phyloP scores from a whole-genome alignment of 2,113 vertebrate species.

The Erythrolamprus reginae region DNA sequence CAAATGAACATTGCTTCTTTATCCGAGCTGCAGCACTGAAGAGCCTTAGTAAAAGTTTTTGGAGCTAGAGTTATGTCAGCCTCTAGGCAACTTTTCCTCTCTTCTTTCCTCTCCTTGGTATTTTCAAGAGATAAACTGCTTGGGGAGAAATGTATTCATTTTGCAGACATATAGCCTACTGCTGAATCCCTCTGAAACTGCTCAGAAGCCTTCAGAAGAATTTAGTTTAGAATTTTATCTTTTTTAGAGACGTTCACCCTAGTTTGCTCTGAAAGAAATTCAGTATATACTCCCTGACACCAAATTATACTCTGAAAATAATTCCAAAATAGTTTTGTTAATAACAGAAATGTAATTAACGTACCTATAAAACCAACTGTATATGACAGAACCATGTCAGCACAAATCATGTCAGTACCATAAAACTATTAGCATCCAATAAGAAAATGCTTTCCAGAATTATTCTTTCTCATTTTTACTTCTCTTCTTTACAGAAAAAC shows the following conservation, averaged over 20 bases:
- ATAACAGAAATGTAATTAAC: not conserved
- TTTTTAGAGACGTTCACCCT: not conserved
- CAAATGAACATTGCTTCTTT: not conserved
- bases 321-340: not conserved
- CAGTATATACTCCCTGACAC: not conserved
- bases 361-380: not conserved
- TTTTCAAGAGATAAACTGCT: not conserved
- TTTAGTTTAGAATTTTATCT: not conserved
- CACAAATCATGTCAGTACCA: not conserved
- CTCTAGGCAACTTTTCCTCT: not conserved
- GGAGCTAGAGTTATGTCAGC: not conserved
- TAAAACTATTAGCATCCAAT: not conserved
- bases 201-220: not conserved
- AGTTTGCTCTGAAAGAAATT: not conserved
- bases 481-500: slow-evolving; percentile 10
- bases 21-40: not conserved
- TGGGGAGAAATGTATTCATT: not conserved
- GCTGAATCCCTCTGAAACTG: not conserved
- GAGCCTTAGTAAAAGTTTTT: not conserved
- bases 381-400: slow-evolving; percentile 15
- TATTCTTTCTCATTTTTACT: not conserved
- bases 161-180: not conserved
- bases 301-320: not conserved
- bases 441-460: slow-evolving; percentile 30
- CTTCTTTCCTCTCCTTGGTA: not conserved